Base-by-base conservation (phyloP, 2,113 vertebrate genomes). In the Ornithorhynchus anatinus region DNA sequence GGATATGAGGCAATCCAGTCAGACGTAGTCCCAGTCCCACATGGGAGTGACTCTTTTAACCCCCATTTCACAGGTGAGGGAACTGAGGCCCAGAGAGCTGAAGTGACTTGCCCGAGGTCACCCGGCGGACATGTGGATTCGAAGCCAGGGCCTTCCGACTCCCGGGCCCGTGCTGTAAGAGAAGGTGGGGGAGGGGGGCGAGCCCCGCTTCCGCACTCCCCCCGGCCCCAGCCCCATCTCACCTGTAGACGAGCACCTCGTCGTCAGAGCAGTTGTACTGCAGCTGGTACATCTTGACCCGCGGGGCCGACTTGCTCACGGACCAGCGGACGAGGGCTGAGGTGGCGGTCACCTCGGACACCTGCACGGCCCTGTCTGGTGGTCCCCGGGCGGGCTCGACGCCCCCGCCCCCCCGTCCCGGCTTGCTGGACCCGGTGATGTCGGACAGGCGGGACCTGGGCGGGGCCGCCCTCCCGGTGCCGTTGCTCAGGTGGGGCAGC, bases 191-290 rank as follows among this genome's bases (percentile, higher is more conserved):
- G n/a, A n/a, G n/a, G n/a, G n/a, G n/a, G n/a, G n/a, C n/a, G n/a
- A n/a, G n/a, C n/a, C n/a, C n/a, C n/a, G n/a, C n/a, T n/a, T n/a
- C n/a, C 11, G 19, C 8, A 16, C 43, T 40, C 12, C 9, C 32
- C 6, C 0, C 42, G 12, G 38, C 15, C 48, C 22, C 42, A 1
- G 6, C 39, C 33, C 19, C 10, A 40, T 64, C 86, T 91, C 95
- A 99, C 97, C 97, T 98, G 94, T 99, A 99, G 77, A 98, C 97
- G 69, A 99, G 94, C 45, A 99, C 97, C 93, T 99, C 97, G 81
- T 99, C 97, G 29, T 97, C 95, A 0, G 97, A 99, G 84, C 97
- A 98, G 79, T 99, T 99, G 89, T 99, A 99, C 80, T 99, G 97
- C 37, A 99, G 93, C 87, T 99, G 97, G 86, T 96, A 99, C 97